Evolutionary conservation across 2,113 vertebrate genomes (phyloP), one percentile per base, ranked within the genome.

Genomic region (Tupaia tana): DNA sequence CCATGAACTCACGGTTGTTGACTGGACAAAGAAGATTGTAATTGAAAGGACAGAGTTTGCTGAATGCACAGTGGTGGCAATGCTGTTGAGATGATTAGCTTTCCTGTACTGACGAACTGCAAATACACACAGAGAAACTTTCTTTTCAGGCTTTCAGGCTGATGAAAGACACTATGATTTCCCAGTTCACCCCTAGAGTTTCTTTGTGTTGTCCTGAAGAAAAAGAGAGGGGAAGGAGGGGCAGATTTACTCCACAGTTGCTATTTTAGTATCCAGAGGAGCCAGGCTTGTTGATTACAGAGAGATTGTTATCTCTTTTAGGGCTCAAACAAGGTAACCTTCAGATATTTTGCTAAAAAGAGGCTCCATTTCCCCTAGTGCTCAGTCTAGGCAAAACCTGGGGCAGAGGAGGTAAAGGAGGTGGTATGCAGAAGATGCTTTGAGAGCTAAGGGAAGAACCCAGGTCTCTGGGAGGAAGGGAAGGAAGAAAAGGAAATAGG

Each of bases 181-280:
- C 97, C 97, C 95, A 85, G 29, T 97, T 98, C 94, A 91, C 93
- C 94, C 92, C 95, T 94, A 67, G 94, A 95, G 96, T 95, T 97
- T 90, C 96, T 98, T 94, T 95, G 97, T 93, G 91, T 63, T 91
- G 84, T 97, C 92, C 94, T 96, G 91, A 90, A 97, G 90, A 94
- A 97, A 96, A 97, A 73, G 54, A 86, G 89, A 79, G 19, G 11
- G 16, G 94, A 78, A 43, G 3, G 7, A 81, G 95, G 97, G 52
- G 43, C 7, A 85, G 31, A 83, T 98, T 97, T 95, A 96, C 96
- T 97, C 97, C 97, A 98, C 95, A 84, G 96, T 94, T 98, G 97
- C 97, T 98, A 97, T 98, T 98, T 98, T 88, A 94, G 96, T 96
- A 96, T 98, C 98, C 97, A 97, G 97, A 98, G 95, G 96, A 98